Percentiles rank a stretch among this genome's conserved stretches.
These are phyloP conservation scores for Aepyceros melampus DNA, from an alignment of 2,113 vertebrate species.

Conservation along the genomic window DNA sequence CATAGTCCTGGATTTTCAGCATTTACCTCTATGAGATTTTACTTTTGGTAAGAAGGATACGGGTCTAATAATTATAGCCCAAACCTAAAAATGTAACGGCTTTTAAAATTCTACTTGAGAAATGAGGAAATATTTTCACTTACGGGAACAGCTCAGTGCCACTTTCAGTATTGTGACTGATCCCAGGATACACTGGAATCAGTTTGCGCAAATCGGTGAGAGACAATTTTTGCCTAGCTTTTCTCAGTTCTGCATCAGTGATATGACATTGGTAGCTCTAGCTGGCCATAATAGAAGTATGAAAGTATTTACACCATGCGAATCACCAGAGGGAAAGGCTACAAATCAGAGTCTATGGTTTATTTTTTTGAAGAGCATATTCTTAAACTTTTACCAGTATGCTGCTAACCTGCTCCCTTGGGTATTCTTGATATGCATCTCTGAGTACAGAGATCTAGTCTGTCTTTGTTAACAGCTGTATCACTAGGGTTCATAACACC, in stretches of 20 bases:
- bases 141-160: accelerated
- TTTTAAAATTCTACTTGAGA: not conserved
- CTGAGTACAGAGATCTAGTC: not conserved
- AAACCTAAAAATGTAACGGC: not conserved
- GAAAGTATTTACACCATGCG: not conserved
- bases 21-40: not conserved
- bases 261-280: not conserved
- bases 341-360: not conserved
- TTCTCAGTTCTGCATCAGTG: not conserved
- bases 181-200: not conserved
- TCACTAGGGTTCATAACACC: not conserved
- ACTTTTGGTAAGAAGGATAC: not conserved
- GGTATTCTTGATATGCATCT: not conserved
- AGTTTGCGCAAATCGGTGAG: not conserved
- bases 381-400: not conserved
- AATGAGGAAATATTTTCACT: not conserved
- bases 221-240: not conserved
- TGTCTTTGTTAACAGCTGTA: not conserved
- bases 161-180: not conserved
- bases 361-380: not conserved
- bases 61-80: not conserved
- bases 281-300: not conserved
- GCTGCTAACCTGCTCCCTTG: not conserved
- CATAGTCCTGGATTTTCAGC: not conserved
- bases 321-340: not conserved